Evolutionary conservation across 2,797 vertebrate species (phyloP).

Genomic region (Oryzias dopingdopingensis): DNA sequence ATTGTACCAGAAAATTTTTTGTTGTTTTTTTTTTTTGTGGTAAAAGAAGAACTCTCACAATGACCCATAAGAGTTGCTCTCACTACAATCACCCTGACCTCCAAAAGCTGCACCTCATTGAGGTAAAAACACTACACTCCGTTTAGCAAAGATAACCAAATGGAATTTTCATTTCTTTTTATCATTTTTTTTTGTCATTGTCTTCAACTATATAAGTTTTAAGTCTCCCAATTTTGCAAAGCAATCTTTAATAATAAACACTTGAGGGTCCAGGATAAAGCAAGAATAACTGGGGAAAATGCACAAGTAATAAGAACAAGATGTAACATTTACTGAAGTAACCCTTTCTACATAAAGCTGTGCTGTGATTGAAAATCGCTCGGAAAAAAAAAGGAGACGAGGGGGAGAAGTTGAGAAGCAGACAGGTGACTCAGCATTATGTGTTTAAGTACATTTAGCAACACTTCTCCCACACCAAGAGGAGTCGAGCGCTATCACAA

Average conservation of each 20-base stretch:
- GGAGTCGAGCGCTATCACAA: slow-evolving; percentile 56
- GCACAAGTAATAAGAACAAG: slow-evolving; percentile 23
- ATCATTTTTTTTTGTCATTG: not conserved
- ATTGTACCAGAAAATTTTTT: no score
- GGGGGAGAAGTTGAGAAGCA: slow-evolving; percentile 33
- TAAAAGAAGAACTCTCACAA: no score
- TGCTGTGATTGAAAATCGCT: not conserved
- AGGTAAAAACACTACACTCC: no score
- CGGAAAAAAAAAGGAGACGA: slow-evolving; percentile 44
- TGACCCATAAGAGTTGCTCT: no score
- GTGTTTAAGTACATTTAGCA: slow-evolving; percentile 34
- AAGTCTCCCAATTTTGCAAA: no score
- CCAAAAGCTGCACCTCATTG: no score
- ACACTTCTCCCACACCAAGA: slow-evolving; percentile 43
- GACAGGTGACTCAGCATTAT: slow-evolving; percentile 44
- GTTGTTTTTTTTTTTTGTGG: no score
- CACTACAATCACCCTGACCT: no score
- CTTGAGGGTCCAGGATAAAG: not conserved
- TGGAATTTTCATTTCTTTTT: not conserved
- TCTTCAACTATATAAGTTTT: no score
- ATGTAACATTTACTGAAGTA: slow-evolving; percentile 21
- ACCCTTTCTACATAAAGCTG: slow-evolving; percentile 1
- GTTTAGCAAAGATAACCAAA: no score
- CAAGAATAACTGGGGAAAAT: slow-evolving; percentile 7
- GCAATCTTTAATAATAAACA: not conserved